Evolutionary conservation across 2,888 invertebrate genomes (phyloP).

Genomic region (Polydesmus complanatus): DNA sequence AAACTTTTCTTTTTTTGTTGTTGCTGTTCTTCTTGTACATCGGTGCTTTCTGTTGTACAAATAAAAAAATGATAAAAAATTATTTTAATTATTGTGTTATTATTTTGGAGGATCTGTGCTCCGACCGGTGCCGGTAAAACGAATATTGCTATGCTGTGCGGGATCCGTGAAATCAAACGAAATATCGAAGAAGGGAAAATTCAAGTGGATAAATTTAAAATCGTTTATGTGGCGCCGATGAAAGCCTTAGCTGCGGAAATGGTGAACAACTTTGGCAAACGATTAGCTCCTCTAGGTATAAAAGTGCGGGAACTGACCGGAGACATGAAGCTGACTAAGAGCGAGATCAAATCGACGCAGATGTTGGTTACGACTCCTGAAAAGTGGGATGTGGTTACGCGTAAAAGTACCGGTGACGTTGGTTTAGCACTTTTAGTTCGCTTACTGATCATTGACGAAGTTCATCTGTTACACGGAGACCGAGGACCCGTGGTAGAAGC

Average conservation of each 20-base stretch:
- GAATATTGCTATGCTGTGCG: slow-evolving; percentile 86
- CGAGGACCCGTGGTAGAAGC: slow-evolving; percentile 96
- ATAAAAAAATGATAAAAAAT: too few species aligned
- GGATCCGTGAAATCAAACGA: slow-evolving; percentile 77
- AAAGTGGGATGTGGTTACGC: slow-evolving; percentile 98
- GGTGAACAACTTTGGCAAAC: slow-evolving; percentile 80
- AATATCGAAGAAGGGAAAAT: slow-evolving; percentile 68
- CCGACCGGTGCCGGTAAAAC: slow-evolving; percentile 99
- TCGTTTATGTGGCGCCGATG: slow-evolving; percentile 99
- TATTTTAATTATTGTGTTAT: too few species aligned
- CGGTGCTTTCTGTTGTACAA: too few species aligned
- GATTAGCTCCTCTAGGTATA: slow-evolving; percentile 63
- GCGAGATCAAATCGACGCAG: slow-evolving; percentile 77
- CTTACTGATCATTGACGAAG: slow-evolving; percentile 58
- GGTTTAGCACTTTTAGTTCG: slow-evolving; percentile 79
- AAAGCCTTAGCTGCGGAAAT: slow-evolving; percentile 98
- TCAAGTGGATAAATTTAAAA: slow-evolving; percentile 86
- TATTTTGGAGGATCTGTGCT: too few species aligned
- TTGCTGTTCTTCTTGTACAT: too few species aligned
- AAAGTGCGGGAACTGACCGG: slow-evolving; percentile 86
- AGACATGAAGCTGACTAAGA: slow-evolving; percentile 91
- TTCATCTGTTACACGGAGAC: slow-evolving; percentile 79
- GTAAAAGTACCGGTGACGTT: slow-evolving; percentile 72
- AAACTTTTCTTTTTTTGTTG: too few species aligned
- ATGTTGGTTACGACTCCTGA: slow-evolving; percentile 98